Evolutionary conservation across 2,888 invertebrate species (phyloP).

Genomic region (Ophioninae sp.): DNA sequence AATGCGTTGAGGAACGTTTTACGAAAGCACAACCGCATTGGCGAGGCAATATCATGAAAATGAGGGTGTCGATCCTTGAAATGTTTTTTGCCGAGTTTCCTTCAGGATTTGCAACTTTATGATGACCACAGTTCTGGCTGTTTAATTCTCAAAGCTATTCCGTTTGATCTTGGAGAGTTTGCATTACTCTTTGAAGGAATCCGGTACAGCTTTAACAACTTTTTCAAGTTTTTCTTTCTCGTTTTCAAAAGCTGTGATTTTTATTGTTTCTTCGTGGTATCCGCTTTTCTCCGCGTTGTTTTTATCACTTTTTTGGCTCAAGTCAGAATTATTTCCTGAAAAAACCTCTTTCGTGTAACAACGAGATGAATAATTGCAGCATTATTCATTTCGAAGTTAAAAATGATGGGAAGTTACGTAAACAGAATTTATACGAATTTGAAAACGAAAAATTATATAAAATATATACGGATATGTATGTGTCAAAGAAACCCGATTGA

Average conservation of each 20-base stretch:
- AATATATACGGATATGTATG: too few relatives aligned
- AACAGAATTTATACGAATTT: too few relatives aligned
- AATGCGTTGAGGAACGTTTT: slow-evolving; percentile 10
- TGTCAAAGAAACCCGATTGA: too few relatives aligned
- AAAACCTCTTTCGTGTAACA: not conserved
- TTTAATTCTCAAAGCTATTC: not conserved
- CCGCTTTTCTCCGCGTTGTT: not conserved
- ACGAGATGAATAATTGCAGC: not conserved
- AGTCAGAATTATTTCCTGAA: not conserved
- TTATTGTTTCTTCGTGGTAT: not conserved
- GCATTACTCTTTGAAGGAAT: not conserved
- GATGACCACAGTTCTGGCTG: not conserved
- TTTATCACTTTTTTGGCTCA: not conserved
- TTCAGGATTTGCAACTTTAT: not conserved
- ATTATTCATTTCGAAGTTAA: not conserved
- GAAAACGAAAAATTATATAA: too few relatives aligned
- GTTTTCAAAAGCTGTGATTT: not conserved
- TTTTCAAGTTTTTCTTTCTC: too few relatives aligned
- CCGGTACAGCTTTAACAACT: too few relatives aligned
- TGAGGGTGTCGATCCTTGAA: not conserved
- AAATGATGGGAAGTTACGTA: not conserved
- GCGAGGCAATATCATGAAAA: not conserved
- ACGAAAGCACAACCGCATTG: not conserved
- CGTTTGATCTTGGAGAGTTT: not conserved
- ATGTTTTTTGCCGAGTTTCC: not conserved